These are phyloP conservation scores for Karalla daura DNA, from an alignment of 2,797 vertebrate species.

Conservation along the genomic window DNA sequence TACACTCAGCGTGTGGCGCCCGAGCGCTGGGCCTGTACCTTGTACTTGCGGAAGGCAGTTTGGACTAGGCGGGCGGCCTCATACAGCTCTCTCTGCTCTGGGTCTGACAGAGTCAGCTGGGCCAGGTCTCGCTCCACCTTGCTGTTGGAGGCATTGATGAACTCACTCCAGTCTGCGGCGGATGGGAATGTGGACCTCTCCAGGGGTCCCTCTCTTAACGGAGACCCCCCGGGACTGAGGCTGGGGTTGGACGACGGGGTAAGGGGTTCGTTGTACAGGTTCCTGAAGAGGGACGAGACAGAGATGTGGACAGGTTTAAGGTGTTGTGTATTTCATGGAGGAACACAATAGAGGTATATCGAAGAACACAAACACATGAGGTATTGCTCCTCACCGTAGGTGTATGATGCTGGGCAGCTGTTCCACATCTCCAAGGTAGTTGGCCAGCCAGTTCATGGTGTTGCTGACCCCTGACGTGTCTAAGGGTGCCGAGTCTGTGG, in stretches of 20 bases:
- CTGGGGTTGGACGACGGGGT: constrained; percentile 94
- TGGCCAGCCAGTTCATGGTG: constrained; percentile 99
- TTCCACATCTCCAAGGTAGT: constrained; percentile 96
- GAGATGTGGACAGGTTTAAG: no score
- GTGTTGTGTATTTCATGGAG: background rate
- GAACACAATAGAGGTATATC: no score
- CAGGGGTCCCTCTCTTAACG: constrained; percentile 87
- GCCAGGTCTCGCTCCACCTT: constrained; percentile 97
- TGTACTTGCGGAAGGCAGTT: constrained; percentile 99
- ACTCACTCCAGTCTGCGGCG: constrained; percentile 96
- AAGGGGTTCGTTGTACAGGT: constrained; percentile 92
- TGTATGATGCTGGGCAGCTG: constrained; percentile 94
- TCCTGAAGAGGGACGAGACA: constrained; percentile 86
- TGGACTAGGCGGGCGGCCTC: constrained; percentile 98
- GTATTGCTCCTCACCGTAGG: constrained; percentile 89
- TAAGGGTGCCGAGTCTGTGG: constrained; percentile 85
- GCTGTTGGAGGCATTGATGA: constrained; percentile 96
- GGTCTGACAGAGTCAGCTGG: constrained; percentile 97
- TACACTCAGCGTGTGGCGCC: constrained; percentile 55
- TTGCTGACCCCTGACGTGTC: constrained; percentile 90
- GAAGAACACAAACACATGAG: background rate
- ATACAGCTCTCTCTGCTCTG: constrained; percentile 98
- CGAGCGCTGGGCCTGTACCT: constrained; percentile 86
- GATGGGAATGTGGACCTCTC: constrained; percentile 93
- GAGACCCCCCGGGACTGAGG: constrained; percentile 93